Evolutionary conservation across 2,797 vertebrate genomes (phyloP), one percentile per base, ranked within the genome.

Genomic region (Myotis vivesi): DNA sequence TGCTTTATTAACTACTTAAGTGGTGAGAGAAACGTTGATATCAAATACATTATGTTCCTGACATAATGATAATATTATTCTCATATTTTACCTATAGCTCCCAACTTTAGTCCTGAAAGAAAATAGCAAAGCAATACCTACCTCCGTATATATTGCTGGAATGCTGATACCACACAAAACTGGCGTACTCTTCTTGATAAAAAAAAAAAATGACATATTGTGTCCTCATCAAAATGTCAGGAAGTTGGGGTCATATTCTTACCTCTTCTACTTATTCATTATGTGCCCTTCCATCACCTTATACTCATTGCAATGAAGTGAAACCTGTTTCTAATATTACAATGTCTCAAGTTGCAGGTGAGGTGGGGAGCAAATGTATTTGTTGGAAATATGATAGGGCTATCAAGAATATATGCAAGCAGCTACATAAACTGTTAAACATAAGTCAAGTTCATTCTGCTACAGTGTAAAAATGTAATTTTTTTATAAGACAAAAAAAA

Each of bases 11-110:
- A 80, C 38, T 66, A 64, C 49, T 85, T 79, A 85, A 71, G 57
- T 77, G 44, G 17, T 84, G 69, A 96, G 91, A 69, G 15, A 93
- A 91, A 92, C 8, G 33, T 84, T 79, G 62, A 66, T 96, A 80
- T 20, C 77, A 93, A 88, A 72, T 57, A 84, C 20, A 66, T 88
- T 85, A 86, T 84, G 96, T 94, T 89, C 80, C 41, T 89, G 71
- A 86, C 68, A 49, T 20, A 76, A 85, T 62, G 49, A 91, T 84
- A 71, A 62, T 62, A 88, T 64, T 89, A 86, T 84, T 83, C 46
- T 95, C 30, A 62, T 76, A 79, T 81, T 93, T 91, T 88, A 85
- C 79, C 38, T 83, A 49, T 85, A 80, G 6, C 16, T 73, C 79
- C 66, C 66, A 77, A 72, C n/a, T 91, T 79, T 12, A 83, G n/a